Evolutionary conservation across 2,113 vertebrate species (phyloP).

Genomic region (Ochotona princeps): DNA sequence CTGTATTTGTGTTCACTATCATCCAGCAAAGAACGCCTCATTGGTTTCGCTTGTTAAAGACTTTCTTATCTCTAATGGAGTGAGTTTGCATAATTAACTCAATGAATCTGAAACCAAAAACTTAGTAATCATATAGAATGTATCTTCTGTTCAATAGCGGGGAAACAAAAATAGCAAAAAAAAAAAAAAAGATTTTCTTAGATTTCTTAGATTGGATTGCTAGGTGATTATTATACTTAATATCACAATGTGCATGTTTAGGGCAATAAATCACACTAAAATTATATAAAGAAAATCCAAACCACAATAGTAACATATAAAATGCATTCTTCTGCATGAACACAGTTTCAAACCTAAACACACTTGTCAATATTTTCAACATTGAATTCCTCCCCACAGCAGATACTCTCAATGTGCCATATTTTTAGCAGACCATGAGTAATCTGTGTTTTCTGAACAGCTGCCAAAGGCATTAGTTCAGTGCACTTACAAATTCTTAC

Average conservation of each 20-base stretch:
- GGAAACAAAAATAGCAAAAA: not conserved
- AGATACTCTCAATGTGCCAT: not conserved
- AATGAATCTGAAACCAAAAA: not conserved
- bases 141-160: not conserved
- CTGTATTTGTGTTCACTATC: not conserved
- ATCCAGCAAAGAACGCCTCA: not conserved
- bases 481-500: not conserved
- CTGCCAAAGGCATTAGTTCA: not conserved
- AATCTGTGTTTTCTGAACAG: not conserved
- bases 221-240: not conserved
- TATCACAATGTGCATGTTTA: not conserved
- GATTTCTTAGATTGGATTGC: not conserved
- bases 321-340: not conserved
- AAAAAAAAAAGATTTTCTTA: too few relatives aligned
- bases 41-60: not conserved
- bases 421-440: too few relatives aligned
- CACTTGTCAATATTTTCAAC: not conserved
- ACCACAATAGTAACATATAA: too few relatives aligned
- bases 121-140: not conserved
- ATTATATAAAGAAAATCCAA: not conserved
- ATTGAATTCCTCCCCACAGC: fast-evolving
- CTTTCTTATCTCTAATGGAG: not conserved
- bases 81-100: not conserved
- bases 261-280: not conserved
- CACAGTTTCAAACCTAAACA: not conserved